Conservation (phyloP, 2,888 invertebrate genomes). For the Cantharis flavilabris region DNA sequence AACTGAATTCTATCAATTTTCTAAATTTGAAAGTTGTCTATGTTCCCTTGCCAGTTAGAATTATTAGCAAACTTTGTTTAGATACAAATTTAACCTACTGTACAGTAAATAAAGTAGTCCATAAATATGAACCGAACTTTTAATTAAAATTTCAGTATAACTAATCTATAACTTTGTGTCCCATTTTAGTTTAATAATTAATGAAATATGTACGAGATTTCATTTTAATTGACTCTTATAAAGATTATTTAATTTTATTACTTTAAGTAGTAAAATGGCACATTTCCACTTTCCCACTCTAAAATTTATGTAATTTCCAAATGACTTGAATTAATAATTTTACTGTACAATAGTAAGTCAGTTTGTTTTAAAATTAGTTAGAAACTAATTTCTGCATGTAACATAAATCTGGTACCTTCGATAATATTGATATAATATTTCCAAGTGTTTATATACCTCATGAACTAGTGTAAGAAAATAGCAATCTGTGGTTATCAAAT, state of each 20-base stretch:
- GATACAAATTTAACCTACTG: not conserved
- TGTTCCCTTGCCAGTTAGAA: too few relatives aligned
- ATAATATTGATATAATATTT: too few relatives aligned
- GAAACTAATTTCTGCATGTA: too few relatives aligned
- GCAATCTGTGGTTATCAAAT: too few relatives aligned
- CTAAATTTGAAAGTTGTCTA: too few relatives aligned
- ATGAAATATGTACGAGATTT: not conserved
- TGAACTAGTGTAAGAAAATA: too few relatives aligned
- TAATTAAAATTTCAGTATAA: not conserved
- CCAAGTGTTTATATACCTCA: too few relatives aligned
- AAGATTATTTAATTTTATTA: not conserved
- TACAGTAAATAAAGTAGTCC: not conserved
- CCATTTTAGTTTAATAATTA: not conserved
- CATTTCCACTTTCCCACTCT: not conserved
- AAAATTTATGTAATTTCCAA: not conserved
- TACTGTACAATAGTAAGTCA: too few relatives aligned
- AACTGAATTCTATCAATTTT: too few relatives aligned
- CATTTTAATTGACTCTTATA: not conserved
- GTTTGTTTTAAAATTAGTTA: too few relatives aligned
- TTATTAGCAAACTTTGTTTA: not conserved
- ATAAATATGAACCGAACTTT: not conserved
- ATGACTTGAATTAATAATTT: not conserved
- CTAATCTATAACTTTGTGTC: not conserved
- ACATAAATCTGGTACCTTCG: too few relatives aligned
- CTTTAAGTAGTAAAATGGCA: not conserved